Evolutionary conservation across 2,888 invertebrate genomes (phyloP).

Genomic region (Leptothorax acervorum): DNA sequence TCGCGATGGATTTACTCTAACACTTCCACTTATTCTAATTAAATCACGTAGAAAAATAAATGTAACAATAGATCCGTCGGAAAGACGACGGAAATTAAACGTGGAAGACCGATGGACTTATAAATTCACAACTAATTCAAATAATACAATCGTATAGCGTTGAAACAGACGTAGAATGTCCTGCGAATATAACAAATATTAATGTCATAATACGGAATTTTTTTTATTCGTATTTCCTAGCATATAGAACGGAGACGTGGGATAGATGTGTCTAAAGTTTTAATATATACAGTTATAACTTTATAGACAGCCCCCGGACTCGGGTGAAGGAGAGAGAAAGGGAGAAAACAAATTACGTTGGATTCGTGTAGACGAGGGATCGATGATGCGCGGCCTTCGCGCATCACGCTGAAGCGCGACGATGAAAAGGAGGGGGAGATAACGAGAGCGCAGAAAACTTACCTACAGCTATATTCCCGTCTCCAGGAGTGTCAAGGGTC

Average conservation of each 20-base stretch:
- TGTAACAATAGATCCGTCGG: not conserved
- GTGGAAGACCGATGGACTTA: not conserved
- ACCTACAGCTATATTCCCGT: slow-evolving; percentile 72
- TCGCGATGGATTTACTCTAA: not conserved
- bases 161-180: not conserved
- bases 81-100: not conserved
- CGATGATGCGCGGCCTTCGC: slow-evolving; percentile 71
- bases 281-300: not conserved
- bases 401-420: slow-evolving; percentile 60
- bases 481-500: slow-evolving; percentile 75
- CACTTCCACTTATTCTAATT: not conserved
- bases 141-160: not conserved
- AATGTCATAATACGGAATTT: not conserved
- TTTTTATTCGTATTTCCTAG: not conserved
- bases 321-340: not conserved
- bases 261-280: slow-evolving; percentile 3
- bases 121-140: slow-evolving; percentile 13
- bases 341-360: not conserved
- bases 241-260: not conserved
- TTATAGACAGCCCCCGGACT: not conserved
- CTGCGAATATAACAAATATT: not conserved
- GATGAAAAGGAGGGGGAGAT: slow-evolving; percentile 67
- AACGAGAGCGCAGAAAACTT: slow-evolving; percentile 72
- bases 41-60: not conserved
- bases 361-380: slow-evolving; percentile 48